A percentile compares a stretch with the other conserved stretches of the same genome.
Conservation (phyloP, 2,113 vertebrate species). For the Chloebia gouldiae region DNA sequence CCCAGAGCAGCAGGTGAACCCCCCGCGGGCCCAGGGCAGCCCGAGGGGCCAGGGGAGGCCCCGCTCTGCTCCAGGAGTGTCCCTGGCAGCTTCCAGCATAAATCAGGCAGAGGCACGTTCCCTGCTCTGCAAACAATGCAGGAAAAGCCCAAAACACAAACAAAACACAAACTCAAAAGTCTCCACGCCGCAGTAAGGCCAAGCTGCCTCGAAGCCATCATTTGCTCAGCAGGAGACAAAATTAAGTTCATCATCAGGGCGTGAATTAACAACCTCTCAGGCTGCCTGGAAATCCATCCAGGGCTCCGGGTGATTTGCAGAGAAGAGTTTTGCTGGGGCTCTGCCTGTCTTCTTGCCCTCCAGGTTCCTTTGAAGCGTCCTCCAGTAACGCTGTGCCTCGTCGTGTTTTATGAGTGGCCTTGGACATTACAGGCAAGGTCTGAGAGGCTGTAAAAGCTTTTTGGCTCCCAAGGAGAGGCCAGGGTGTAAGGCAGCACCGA, state of each 20-base stretch:
- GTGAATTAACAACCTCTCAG: conserved; percentile 54
- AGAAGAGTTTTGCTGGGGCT: conserved; percentile 21
- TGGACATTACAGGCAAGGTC: conserved; percentile 40
- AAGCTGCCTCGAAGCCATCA: conserved; percentile 26
- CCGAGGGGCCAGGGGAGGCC: not conserved
- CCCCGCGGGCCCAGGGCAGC: not conserved
- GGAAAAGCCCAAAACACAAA: not conserved
- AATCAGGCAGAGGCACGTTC: not conserved
- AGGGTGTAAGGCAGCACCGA: not conserved
- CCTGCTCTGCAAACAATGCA: not conserved
- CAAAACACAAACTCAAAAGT: not conserved
- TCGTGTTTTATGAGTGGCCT: conserved; percentile 25
- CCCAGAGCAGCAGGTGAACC: conserved; percentile 19
- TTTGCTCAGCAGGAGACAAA: conserved; percentile 59
- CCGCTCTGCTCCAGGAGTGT: not conserved
- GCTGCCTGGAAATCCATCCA: conserved; percentile 45
- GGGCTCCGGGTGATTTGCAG: conserved; percentile 37
- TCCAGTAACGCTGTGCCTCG: conserved; percentile 27
- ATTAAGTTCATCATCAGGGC: conserved; percentile 60
- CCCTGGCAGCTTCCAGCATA: not conserved
- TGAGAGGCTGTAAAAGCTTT: conserved; percentile 43
- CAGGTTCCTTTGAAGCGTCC: conserved; percentile 39
- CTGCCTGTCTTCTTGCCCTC: conserved; percentile 9
- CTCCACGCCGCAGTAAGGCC: not conserved
- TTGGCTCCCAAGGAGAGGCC: not conserved